Base-by-base conservation (phyloP, 2,797 vertebrate genomes). In the Anolis apletophallus region DNA sequence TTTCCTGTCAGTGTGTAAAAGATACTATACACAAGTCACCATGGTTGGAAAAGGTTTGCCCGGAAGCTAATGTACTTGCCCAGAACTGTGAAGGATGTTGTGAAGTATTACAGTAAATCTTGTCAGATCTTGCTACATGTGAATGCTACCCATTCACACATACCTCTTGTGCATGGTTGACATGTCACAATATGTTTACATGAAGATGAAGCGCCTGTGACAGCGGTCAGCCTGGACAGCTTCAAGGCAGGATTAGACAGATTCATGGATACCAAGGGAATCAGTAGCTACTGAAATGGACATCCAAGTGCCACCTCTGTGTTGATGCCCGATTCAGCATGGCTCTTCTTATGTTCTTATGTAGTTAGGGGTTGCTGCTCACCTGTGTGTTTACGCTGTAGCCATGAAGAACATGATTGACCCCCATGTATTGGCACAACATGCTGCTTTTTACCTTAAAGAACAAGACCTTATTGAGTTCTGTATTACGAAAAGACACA, bases 121-220 rank as follows among this genome's bases (percentile, higher is more conserved):
- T 91, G 82, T 92, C 91, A 85, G 57, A 88, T 61, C 23, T 54
- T 46, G 89, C 88, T 89, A 77, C 29, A 75, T 72, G 61, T n/a
- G 78, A 64, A 8, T 87, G 14, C n/a, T 85, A 14, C 0, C 0
- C 7, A 32, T 79, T 86, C 13, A 13, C 83, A 36, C 2, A 36
- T 19, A n/a, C 9, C 32, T 90, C 73, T 46, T 59, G 71, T 72
- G 87, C 69, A 68, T 82, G 77, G 64, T 16, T 46, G 77, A 73
- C 26, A 59, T 68, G 74, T 6, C 77, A 89, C 86, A 89, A 29
- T 84, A 4, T 13, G 80, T 71, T 16, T 13, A 80, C 67, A 36
- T 84, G 73, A 83, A 85, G n/a, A 11, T 64, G 76, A 85, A 74
- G 72, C n/a, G n/a, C n/a, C n/a, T n/a, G n/a, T n/a, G n/a, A n/a